Evolutionary conservation across 2,113 vertebrate genomes (phyloP), one percentile per base, ranked within the genome.

Genomic region (Sebastes schlegelii): DNA sequence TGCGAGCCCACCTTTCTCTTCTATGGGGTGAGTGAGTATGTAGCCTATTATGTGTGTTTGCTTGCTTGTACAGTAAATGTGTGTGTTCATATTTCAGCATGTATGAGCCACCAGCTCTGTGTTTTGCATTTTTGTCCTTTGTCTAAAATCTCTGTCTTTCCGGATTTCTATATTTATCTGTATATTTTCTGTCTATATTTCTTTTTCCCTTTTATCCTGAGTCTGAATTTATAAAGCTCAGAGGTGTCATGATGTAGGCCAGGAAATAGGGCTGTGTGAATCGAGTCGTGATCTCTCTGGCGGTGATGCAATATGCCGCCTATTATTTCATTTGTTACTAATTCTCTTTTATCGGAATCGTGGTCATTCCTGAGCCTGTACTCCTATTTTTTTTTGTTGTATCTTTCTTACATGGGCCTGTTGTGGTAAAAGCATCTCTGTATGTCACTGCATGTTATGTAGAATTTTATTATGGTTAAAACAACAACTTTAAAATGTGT

Each of bases 1-100:
- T 99, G 98, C 55, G 94, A 98, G 89, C 98, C 98, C 3, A 96
- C 97, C 58, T 99, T 99, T 80, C 96, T 99, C 64, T 98, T 98
- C 84, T 97, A 96, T 78, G 95, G 94, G 75, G 98, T 99, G 83
- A 97, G 97, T 96, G 17, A 83, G 52, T 40, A 16, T 58, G 10
- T 40, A 10, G 49, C 34, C 19, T 21, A 8, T 72, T 72, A 5
- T 58, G 16, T 17, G 21, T 63, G 54, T 46, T 10, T 83, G 49
- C 16, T 17, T 60, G 54, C 46, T 52, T 73, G 48, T 46, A 23
- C 19, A 52, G 40, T 17, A 48, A 34, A 64, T 51, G 4, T 66
- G 19, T 76, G 43, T 79, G 23, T 34, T 49, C 13, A 19, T 6
- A 8, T n/a, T 63, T 62, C 43, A 58, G 9, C 10, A 54, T 60